These are phyloP conservation scores for Sebastes wilsoni DNA, from an alignment of 2,797 vertebrate species.

Conservation along the genomic window DNA sequence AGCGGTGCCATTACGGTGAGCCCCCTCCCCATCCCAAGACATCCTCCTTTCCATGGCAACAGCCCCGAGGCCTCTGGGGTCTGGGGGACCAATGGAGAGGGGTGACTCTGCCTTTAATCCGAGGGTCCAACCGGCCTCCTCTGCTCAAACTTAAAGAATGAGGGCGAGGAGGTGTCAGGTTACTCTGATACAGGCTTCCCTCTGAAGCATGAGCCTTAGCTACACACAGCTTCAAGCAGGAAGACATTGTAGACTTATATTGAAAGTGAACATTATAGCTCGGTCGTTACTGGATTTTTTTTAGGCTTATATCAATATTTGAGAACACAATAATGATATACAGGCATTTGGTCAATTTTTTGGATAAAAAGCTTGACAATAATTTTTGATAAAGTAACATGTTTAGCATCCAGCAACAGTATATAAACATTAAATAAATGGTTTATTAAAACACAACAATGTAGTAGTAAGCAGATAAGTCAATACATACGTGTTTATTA, in stretches of 20 bases:
- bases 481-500: background rate
- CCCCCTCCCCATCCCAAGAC: constrained; percentile 49
- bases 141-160: constrained; percentile 65
- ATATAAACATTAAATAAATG: background rate
- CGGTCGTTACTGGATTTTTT: background rate
- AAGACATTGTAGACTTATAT: background rate
- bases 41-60: constrained; percentile 77
- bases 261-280: background rate
- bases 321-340: background rate
- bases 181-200: constrained; percentile 57
- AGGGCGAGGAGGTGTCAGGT: constrained; percentile 63
- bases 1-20: constrained; percentile 48
- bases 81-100: constrained; percentile 69
- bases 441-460: background rate
- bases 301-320: background rate
- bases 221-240: constrained; percentile 18
- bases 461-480: background rate
- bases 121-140: constrained; percentile 50
- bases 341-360: background rate
- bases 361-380: background rate
- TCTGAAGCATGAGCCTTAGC: constrained; percentile 21
- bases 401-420: background rate
- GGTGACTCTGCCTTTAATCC: constrained; percentile 72
- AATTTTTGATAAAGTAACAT: background rate
- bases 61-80: constrained; percentile 65